Conservation (phyloP, 92 coral and sea anemone genomes). For the Actinostola sp. region DNA sequence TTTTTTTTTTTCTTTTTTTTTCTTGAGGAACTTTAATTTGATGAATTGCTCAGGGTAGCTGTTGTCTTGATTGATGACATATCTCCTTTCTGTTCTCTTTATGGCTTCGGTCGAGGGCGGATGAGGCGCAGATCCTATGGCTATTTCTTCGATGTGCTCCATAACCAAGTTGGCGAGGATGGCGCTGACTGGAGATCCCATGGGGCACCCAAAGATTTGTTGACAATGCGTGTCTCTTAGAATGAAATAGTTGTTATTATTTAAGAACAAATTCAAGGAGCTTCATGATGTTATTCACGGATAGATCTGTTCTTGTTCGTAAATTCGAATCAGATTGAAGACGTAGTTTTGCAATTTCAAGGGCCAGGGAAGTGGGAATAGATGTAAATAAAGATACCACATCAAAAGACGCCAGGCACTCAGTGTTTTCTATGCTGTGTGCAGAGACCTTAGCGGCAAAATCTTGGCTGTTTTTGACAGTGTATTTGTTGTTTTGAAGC, state of each 20-base stretch:
- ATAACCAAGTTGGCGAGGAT: too few species aligned
- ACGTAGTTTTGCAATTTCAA: conserved; percentile 16
- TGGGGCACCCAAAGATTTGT: too few species aligned
- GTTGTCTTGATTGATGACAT: too few species aligned
- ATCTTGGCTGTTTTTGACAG: conserved; percentile 25
- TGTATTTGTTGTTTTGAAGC: conserved; percentile 16
- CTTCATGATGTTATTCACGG: conserved; percentile 16
- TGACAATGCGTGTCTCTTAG: conserved; percentile 3
- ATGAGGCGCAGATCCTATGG: too few species aligned
- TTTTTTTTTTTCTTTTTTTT: too few species aligned
- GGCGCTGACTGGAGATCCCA: too few species aligned
- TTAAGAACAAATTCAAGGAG: too few species aligned
- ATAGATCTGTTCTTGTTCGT: conserved; percentile 11
- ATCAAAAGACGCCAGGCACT: conserved; percentile 7
- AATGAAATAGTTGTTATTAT: conserved; percentile 26
- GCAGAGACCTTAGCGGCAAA: conserved; percentile 13
- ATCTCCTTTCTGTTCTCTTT: too few species aligned
- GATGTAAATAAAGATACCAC: conserved; percentile 6
- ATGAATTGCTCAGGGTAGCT: too few species aligned
- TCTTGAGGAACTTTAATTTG: too few species aligned
- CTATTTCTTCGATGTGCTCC: too few species aligned
- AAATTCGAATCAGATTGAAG: conserved; percentile 15
- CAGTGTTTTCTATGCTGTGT: conserved; percentile 2
- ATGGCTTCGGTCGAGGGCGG: too few species aligned
- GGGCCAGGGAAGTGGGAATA: conserved; percentile 1